Conservation (phyloP, 2,888 invertebrate species). For the Liopterus haemorrhoidalis region DNA sequence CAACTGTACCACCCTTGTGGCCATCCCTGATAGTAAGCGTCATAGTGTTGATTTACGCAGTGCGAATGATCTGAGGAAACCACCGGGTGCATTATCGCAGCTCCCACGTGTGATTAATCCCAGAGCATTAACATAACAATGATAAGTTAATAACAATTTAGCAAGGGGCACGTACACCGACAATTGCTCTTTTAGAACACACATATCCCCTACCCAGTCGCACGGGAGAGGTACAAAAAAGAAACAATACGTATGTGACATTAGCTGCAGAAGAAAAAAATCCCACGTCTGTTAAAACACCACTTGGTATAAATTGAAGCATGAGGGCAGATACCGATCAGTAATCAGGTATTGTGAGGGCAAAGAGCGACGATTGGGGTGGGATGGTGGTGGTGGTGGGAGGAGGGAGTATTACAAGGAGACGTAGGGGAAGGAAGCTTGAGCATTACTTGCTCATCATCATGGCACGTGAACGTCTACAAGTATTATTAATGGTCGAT, state of each 20-base stretch:
- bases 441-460: background rate
- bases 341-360: slow-evolving; percentile 38
- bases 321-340: slow-evolving; percentile 38
- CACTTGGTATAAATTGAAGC: slow-evolving; percentile 34
- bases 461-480: slow-evolving; percentile 36
- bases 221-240: background rate
- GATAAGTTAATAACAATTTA: slow-evolving; percentile 38
- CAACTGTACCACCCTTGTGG: no score
- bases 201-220: slow-evolving; percentile 9
- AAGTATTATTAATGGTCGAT: slow-evolving; percentile 41
- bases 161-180: slow-evolving; percentile 32
- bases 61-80: no score
- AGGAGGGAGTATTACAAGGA: background rate
- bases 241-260: background rate
- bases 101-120: slow-evolving; percentile 32
- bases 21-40: no score
- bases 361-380: background rate
- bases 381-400: background rate
- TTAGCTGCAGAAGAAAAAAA: no score
- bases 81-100: no score
- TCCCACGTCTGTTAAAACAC: slow-evolving; percentile 30
- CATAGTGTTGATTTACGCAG: no score
- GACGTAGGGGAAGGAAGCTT: slow-evolving; percentile 20
- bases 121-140: slow-evolving; percentile 36
- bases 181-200: slow-evolving; percentile 35